Evolutionary conservation across 2,888 invertebrate genomes (phyloP), one percentile per base, ranked within the genome.

Genomic region (Thymelicus sylvestris): DNA sequence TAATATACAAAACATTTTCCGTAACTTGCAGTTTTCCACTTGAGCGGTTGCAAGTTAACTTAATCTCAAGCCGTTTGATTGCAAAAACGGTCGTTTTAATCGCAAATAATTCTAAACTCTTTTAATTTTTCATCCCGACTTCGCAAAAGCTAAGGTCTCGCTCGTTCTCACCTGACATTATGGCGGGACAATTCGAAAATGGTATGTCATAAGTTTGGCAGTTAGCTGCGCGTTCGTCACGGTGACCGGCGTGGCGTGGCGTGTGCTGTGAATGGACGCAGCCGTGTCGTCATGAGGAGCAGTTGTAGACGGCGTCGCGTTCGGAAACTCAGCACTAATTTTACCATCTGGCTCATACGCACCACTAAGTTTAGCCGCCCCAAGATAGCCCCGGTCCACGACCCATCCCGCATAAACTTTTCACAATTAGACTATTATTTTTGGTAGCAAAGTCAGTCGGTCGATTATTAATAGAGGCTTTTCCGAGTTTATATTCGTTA

Each of bases 361-460:
- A 92, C 94, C 93, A 93, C 93, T 94, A 94, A 94, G 94, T 94
- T 91, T 94, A 94, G 94, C 93, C 90, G 91, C 93, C 92, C 92
- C 93, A 92, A 94, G 94, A 94, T 94, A 94, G 94, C 93, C 87
- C 86, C 92, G 93, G 92, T 93, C 93, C 93, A 91, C 93, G 93
- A 93, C 91, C 93, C 93, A 93, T 93, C 94, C 90, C 92, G 92
- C 92, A 93, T 93, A 93, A 93, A 93, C 93, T 93, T 93, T 93
- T 94, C 94, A 93, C 93, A 94, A 94, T 94, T 94, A 94, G 94
- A 94, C 94, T 93, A 94, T 94, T 94, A 94, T 94, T 94, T 94
- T 94, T 93, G 94, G 94, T 94, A 93, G 93, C 93, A 91, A 93
- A 93, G 94, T 93, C 94, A 93, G 94, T 93, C 94, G 93, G 93